Evolutionary conservation across 64 coral and sea anemone genomes (phyloP).

Genomic region (Astreopora myriophthalma): DNA sequence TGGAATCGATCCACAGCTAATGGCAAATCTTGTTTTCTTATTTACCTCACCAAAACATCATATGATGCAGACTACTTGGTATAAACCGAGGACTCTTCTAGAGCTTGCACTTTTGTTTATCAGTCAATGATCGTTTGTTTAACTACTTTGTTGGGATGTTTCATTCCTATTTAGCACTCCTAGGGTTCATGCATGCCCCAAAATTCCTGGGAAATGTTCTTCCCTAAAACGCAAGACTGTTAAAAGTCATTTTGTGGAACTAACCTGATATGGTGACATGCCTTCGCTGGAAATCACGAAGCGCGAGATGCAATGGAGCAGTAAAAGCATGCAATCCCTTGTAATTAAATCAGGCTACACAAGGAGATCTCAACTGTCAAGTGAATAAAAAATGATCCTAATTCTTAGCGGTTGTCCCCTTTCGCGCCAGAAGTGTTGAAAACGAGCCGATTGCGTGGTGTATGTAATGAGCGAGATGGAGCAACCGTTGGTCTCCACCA

Average conservation of each 20-base stretch:
- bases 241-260: neutral
- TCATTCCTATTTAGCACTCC: neutral
- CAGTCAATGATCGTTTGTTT: constrained; percentile 3
- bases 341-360: constrained; percentile 27
- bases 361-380: constrained; percentile 7
- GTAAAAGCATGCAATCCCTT: neutral
- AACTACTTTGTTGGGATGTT: neutral
- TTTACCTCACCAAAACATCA: too few relatives aligned
- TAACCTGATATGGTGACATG: constrained; percentile 14
- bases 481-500: neutral
- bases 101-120: too few relatives aligned
- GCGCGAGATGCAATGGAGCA: neutral
- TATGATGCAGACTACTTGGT: too few relatives aligned
- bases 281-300: neutral
- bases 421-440: constrained; percentile 47
- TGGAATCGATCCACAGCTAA: too few relatives aligned
- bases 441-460: neutral
- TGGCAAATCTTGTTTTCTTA: too few relatives aligned
- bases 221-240: neutral
- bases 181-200: neutral
- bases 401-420: constrained; percentile 33
- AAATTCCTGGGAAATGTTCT: neutral
- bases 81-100: too few relatives aligned
- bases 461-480: neutral
- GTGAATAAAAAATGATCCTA: constrained; percentile 31